Evolutionary conservation across 2,888 invertebrate species (phyloP).

Genomic region (Cephonodes hylas): DNA sequence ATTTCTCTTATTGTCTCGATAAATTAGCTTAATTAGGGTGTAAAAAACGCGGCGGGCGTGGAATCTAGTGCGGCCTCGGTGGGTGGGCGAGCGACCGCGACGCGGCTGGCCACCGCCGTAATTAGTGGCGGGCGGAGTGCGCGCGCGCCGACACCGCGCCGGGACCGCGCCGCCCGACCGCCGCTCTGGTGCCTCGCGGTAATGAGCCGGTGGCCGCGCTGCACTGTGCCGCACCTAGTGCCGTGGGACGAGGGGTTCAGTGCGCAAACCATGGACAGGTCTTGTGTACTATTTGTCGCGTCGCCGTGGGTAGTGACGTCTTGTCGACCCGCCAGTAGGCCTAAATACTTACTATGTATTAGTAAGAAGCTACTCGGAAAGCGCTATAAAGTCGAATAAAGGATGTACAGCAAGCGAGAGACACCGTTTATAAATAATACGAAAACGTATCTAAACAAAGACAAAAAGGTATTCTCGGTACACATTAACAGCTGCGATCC

Average conservation of each 20-base stretch:
- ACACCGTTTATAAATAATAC: neutral
- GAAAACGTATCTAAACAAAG: neutral
- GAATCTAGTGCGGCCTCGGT: constrained; percentile 70
- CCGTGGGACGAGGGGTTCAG: neutral
- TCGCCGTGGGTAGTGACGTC: neutral
- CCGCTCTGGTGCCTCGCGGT: neutral
- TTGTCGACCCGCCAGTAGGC: neutral
- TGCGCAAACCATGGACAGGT: neutral
- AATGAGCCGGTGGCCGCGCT: neutral
- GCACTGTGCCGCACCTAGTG: neutral
- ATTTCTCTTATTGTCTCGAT: constrained; percentile 77
- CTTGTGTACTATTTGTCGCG: neutral
- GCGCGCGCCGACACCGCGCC: neutral
- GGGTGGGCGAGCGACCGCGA: constrained; percentile 55
- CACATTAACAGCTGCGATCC: constrained; percentile 6
- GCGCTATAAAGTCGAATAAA: neutral
- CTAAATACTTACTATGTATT: neutral
- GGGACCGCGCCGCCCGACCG: neutral
- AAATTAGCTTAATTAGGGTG: constrained; percentile 80
- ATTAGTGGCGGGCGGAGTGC: constrained; percentile 24
- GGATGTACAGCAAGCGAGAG: neutral
- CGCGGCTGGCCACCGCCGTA: constrained; percentile 20
- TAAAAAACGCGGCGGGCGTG: constrained; percentile 68
- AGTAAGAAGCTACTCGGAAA: neutral
- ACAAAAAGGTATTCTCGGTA: constrained; percentile 1